A percentile compares a stretch with the other conserved stretches of the same genome.
These are phyloP conservation scores for Unio pictorum DNA, from an alignment of 2,888 invertebrate species.

Conservation along the genomic window DNA sequence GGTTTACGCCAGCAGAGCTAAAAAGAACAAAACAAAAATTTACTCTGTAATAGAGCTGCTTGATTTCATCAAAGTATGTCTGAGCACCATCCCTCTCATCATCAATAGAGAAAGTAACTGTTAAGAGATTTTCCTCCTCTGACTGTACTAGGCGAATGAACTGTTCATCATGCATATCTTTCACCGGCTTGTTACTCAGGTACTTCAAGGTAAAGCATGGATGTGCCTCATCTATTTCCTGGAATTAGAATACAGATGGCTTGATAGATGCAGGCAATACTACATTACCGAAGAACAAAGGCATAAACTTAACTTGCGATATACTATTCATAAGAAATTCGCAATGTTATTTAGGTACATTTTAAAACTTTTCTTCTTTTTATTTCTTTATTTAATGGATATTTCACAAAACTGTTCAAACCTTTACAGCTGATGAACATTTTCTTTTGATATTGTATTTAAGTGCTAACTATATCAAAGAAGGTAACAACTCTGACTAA, in stretches of 20 bases:
- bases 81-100: constrained; percentile 48
- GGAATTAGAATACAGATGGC: constrained; percentile 2
- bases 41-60: constrained; percentile 86
- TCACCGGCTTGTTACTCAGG: constrained; percentile 91
- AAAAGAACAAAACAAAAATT: constrained; percentile 17
- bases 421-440: too few species aligned
- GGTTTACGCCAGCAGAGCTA: background rate
- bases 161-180: constrained; percentile 90
- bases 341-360: too few species aligned
- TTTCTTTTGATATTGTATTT: too few species aligned
- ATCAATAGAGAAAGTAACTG: constrained; percentile 64
- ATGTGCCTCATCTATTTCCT: constrained; percentile 95
- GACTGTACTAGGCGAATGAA: constrained; percentile 82
- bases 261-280: too few species aligned
- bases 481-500: too few species aligned
- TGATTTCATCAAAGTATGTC: constrained; percentile 88
- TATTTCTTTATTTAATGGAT: too few species aligned
- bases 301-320: too few species aligned
- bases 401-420: too few species aligned
- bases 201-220: constrained; percentile 85
- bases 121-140: constrained; percentile 70
- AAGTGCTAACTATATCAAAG: too few species aligned
- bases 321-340: too few species aligned
- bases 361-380: too few species aligned
- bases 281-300: too few species aligned